These are phyloP conservation scores for Scophthalmus maximus DNA, from an alignment of 2,113 vertebrate genomes.

Conservation along the genomic window DNA sequence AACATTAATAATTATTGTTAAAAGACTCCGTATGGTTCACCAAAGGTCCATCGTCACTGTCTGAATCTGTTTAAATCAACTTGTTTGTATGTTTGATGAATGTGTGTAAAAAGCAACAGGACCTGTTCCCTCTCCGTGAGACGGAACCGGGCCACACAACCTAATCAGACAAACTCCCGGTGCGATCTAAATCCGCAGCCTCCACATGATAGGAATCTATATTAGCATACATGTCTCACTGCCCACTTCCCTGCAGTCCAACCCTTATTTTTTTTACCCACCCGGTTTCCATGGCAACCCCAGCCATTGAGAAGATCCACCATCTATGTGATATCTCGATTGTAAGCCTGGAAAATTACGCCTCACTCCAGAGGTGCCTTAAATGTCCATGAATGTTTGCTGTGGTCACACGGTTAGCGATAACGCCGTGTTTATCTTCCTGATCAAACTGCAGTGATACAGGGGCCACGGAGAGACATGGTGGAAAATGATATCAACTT, in stretches of 20 bases:
- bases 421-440: conserved; percentile 17
- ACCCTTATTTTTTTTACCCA: conserved; percentile 59
- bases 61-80: conserved; percentile 24
- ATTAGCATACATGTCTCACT: conserved; percentile 71
- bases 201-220: conserved; percentile 54
- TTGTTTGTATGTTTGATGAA: conserved; percentile 21
- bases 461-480: background rate
- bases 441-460: conserved; percentile 16
- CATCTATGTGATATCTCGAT: conserved; percentile 58
- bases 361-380: conserved; percentile 31
- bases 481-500: too few relatives aligned
- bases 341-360: conserved; percentile 58
- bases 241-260: conserved; percentile 68
- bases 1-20: background rate
- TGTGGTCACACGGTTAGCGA: conserved; percentile 21
- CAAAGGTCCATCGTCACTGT: background rate
- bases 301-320: conserved; percentile 72
- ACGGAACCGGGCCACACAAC: conserved; percentile 36
- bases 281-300: conserved; percentile 84
- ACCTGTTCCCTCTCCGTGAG: conserved; percentile 10
- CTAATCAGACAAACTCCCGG: conserved; percentile 43
- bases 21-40: conserved; percentile 2
- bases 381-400: conserved; percentile 59
- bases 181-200: conserved; percentile 49
- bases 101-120: conserved; percentile 10